These are phyloP conservation scores for Alethe diademata DNA, from an alignment of 2,113 vertebrate species.

Conservation along the genomic window DNA sequence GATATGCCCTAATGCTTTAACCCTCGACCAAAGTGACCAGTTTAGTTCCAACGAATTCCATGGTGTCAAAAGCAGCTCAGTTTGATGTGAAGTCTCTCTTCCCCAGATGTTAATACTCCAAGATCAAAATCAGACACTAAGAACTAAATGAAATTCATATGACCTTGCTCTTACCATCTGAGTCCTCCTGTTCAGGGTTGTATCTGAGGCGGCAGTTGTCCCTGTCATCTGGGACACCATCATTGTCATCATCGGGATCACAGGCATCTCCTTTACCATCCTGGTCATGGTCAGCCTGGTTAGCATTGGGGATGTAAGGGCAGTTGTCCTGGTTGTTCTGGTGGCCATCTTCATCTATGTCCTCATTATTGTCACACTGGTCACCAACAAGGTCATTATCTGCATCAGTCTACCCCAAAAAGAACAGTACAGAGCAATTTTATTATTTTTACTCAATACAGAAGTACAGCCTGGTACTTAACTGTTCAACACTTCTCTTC, in stretches of 20 bases:
- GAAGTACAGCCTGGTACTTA: neutral
- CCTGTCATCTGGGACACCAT: conserved; percentile 91
- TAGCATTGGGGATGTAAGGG: conserved; percentile 92
- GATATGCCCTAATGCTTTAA: neutral
- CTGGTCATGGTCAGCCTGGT: conserved; percentile 94
- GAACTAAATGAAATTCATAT: neutral
- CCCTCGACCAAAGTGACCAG: neutral
- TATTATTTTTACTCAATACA: neutral
- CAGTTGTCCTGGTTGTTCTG: conserved; percentile 99
- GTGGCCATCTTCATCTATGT: conserved; percentile 96
- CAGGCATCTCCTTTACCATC: conserved; percentile 95
- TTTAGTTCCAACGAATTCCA: neutral
- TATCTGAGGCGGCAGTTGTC: conserved; percentile 94
- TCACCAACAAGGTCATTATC: conserved; percentile 97
- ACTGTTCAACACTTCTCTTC: neutral
- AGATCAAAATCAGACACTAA: neutral
- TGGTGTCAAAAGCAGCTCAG: neutral
- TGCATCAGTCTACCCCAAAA: conserved; percentile 77
- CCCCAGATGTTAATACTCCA: neutral
- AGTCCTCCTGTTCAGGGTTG: conserved; percentile 88
- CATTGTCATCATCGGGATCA: conserved; percentile 93
- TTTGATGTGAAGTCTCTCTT: neutral
- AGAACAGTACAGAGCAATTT: neutral
- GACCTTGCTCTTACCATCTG: conserved; percentile 81
- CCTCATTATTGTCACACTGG: conserved; percentile 94